Conservation (phyloP, 2,797 vertebrate genomes). For the Tenualosa thibaudeaui region DNA sequence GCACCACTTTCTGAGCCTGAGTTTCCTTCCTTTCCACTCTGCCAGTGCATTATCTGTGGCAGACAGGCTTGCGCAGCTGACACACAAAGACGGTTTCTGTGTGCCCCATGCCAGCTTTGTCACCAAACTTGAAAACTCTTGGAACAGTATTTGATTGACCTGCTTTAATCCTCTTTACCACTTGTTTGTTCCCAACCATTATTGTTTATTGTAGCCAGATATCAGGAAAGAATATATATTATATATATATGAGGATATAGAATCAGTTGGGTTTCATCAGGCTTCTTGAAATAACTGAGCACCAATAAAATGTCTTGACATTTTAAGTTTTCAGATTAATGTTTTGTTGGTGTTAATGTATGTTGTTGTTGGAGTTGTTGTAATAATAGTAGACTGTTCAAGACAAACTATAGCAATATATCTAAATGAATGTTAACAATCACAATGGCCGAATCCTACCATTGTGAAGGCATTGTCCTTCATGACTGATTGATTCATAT, state of each 20-base stretch:
- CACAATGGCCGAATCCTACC: background rate
- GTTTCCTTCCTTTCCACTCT: background rate
- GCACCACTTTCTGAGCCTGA: background rate
- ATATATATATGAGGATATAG: background rate
- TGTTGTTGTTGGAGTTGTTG: background rate
- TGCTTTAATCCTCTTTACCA: background rate
- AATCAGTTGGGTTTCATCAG: background rate
- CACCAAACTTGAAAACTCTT: background rate
- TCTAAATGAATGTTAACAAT: background rate
- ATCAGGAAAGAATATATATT: background rate
- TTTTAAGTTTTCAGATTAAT: background rate
- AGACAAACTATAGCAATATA: background rate
- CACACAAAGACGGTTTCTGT: background rate
- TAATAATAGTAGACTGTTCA: background rate
- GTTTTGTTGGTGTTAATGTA: background rate
- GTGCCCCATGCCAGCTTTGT: background rate
- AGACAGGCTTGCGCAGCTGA: background rate
- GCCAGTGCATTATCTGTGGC: background rate
- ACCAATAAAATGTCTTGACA: background rate
- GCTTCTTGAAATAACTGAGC: background rate
- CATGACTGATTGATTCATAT: too few relatives aligned
- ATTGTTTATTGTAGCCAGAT: background rate
- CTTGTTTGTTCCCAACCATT: background rate
- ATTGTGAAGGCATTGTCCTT: too few relatives aligned
- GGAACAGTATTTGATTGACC: slow-evolving; percentile 5